These are phyloP conservation scores for Stenotaenia linearis DNA, from an alignment of 2,888 invertebrate genomes.

Conservation along the genomic window DNA sequence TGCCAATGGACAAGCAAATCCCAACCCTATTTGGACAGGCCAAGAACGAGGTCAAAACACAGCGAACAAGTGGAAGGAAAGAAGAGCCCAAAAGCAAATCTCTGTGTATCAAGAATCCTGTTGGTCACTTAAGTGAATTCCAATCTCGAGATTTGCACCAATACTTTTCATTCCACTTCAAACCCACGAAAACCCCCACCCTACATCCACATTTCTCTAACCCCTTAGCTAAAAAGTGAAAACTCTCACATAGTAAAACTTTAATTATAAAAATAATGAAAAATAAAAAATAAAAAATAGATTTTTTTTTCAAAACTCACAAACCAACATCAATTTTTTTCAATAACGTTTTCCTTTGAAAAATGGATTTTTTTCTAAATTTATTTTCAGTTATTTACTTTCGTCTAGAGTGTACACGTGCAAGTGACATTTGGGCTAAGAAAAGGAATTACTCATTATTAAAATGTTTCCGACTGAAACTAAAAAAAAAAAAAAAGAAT, in stretches of 20 bases:
- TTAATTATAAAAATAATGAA: no score
- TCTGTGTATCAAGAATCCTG: neutral
- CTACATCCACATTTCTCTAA: no score
- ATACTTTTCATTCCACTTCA: no score
- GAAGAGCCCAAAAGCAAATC: neutral
- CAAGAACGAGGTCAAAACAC: neutral
- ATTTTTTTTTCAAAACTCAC: no score
- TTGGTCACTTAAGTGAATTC: neutral
- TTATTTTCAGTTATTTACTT: neutral
- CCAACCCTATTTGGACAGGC: neutral
- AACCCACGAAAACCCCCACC: neutral
- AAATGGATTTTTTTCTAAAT: neutral
- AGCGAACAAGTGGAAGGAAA: no score
- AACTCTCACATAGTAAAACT: neutral
- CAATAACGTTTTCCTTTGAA: no score
- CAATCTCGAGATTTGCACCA: neutral
- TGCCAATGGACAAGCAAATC: neutral
- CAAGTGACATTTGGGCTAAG: neutral
- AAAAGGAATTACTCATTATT: neutral
- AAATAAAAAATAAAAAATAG: no score
- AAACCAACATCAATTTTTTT: no score
- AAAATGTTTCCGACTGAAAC: neutral
- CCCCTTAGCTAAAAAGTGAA: neutral
- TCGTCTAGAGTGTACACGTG: neutral
- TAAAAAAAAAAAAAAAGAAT: no score